Conservation (phyloP, 1,140 invertebrate species). For the Aethina tumida region DNA sequence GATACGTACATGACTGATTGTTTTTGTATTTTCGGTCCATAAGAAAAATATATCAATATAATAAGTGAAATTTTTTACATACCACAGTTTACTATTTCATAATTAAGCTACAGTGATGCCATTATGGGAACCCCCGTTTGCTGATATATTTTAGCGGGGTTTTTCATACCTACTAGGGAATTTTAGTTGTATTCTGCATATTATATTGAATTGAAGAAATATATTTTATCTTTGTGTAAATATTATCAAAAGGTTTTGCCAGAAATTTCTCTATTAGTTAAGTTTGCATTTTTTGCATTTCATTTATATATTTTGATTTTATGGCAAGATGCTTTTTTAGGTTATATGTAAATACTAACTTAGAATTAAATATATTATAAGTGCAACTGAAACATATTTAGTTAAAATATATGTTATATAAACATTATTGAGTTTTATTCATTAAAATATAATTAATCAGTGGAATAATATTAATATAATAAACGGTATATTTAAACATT, state of each 20-base stretch:
- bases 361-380: slow-evolving; percentile 18
- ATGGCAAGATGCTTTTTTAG: slow-evolving; percentile 15
- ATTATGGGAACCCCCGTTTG: slow-evolving; percentile 10
- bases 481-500: too few species aligned
- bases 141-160: slow-evolving; percentile 15
- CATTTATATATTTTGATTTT: slow-evolving; percentile 19
- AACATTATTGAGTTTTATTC: too few species aligned
- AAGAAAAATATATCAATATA: neutral
- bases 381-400: slow-evolving; percentile 23
- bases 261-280: slow-evolving; percentile 9
- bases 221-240: slow-evolving; percentile 12
- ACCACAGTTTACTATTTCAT: neutral
- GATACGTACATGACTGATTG: too few species aligned
- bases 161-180: slow-evolving; percentile 12
- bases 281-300: slow-evolving; percentile 13
- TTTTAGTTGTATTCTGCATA: slow-evolving; percentile 14
- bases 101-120: slow-evolving; percentile 10
- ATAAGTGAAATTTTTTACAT: neutral
- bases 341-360: slow-evolving; percentile 30
- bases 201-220: slow-evolving; percentile 12
- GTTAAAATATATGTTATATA: slow-evolving; percentile 28
- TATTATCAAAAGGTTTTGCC: slow-evolving; percentile 15
- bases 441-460: too few species aligned
- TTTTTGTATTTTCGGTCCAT: too few species aligned
- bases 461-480: too few species aligned